Conservation (phyloP, 2,888 invertebrate species). For the Ametastegia equiseti region DNA sequence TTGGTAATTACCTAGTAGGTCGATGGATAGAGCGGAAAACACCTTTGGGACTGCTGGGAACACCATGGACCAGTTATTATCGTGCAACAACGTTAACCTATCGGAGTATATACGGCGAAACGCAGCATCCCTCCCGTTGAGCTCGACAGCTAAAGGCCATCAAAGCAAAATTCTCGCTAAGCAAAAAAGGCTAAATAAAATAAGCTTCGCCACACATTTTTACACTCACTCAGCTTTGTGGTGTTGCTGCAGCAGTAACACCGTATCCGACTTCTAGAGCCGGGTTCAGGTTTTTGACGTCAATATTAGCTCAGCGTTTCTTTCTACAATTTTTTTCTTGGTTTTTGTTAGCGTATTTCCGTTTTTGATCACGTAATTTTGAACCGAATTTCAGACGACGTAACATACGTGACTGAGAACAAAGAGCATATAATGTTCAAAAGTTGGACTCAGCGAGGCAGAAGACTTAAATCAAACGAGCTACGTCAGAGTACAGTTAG, state of each 20-base stretch:
- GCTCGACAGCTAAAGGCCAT: conserved; percentile 30
- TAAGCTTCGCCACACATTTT: conserved; percentile 7
- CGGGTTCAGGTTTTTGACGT: conserved; percentile 2
- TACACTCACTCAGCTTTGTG: conserved; percentile 16
- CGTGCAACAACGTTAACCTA: conserved; percentile 25
- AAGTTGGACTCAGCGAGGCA: neutral
- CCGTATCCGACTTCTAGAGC: neutral
- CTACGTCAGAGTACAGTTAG: neutral
- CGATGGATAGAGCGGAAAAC: conserved; percentile 22
- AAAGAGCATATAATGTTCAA: neutral
- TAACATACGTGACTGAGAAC: neutral
- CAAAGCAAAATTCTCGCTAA: conserved; percentile 23
- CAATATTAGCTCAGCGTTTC: conserved; percentile 13
- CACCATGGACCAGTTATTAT: conserved; percentile 17
- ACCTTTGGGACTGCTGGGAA: neutral
- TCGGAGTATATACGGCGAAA: conserved; percentile 8
- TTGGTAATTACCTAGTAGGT: conserved; percentile 4
- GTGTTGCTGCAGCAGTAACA: neutral
- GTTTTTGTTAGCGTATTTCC: neutral
- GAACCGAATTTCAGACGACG: neutral
- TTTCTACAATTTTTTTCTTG: neutral
- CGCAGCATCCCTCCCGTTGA: conserved; percentile 14
- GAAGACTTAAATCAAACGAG: neutral
- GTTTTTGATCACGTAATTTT: neutral
- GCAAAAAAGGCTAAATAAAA: conserved; percentile 13